A percentile compares a stretch with the other conserved stretches of the same genome.
phyloP scores from a whole-genome alignment of 2,888 invertebrate species.

The Epirrita christyi region DNA sequence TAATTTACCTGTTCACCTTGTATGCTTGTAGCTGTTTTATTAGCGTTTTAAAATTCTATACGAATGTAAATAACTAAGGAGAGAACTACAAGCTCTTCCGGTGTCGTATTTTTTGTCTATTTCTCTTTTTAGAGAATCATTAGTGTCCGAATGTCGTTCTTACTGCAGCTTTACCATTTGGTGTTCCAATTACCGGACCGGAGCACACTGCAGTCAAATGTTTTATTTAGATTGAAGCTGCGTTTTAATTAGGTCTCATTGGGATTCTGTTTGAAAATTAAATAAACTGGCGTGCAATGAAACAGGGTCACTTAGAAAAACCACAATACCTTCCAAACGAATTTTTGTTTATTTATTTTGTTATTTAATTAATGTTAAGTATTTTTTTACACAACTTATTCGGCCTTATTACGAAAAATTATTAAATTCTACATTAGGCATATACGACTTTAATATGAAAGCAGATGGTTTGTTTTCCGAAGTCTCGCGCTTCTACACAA shows the following conservation, averaged over 20 bases:
- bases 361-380: too few species aligned
- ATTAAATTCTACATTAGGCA: too few species aligned
- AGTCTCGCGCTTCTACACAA: too few species aligned
- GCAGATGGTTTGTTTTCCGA: too few species aligned
- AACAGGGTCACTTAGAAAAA: too few species aligned
- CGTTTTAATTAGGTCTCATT: constrained; percentile 16
- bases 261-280: constrained; percentile 7
- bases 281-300: too few species aligned
- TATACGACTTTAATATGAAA: too few species aligned
- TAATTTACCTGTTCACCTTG: constrained; percentile 16
- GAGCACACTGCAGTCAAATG: constrained; percentile 18
- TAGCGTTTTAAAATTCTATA: constrained; percentile 7
- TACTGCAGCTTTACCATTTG: constrained; percentile 26
- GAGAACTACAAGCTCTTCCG: constrained; percentile 8
- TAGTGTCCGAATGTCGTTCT: constrained; percentile 21
- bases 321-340: too few species aligned
- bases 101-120: constrained; percentile 14
- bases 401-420: too few species aligned
- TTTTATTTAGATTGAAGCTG: constrained; percentile 9
- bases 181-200: constrained; percentile 17
- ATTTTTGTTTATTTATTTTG: too few species aligned
- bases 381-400: too few species aligned
- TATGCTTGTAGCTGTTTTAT: constrained; percentile 3
- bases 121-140: constrained; percentile 22
- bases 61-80: constrained; percentile 5